Percentiles rank a stretch among this genome's conserved stretches.
Evolutionary conservation across 2,113 vertebrate species (phyloP).

Genomic region (Cariama cristata): DNA sequence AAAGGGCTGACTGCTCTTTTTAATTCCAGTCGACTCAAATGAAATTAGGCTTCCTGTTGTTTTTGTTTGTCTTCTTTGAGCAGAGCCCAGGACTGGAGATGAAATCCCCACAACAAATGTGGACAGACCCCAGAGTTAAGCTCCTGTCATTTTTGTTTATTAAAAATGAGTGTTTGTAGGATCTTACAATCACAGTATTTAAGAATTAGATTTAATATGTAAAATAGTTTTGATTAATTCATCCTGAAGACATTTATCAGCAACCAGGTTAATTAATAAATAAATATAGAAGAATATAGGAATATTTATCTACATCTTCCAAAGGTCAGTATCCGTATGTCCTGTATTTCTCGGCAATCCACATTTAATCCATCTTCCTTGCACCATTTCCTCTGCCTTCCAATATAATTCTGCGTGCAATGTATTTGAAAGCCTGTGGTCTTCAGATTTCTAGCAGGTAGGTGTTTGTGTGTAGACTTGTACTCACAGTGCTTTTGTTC

Average conservation of each 20-base stretch:
- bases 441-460: neutral
- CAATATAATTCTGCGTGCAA: neutral
- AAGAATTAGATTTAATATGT: neutral
- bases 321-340: neutral
- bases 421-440: neutral
- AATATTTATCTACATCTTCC: neutral
- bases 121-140: neutral
- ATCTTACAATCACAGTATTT: neutral
- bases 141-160: neutral
- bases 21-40: neutral
- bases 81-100: neutral
- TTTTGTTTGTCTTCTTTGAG: constrained; percentile 7
- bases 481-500: neutral
- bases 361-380: neutral
- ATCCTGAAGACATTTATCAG: neutral
- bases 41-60: neutral
- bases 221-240: neutral
- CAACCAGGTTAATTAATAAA: neutral
- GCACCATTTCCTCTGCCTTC: neutral
- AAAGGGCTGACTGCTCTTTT: neutral
- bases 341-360: neutral
- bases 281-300: neutral
- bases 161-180: neutral
- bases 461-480: neutral
- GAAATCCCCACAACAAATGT: neutral